Evolutionary conservation across 2,888 invertebrate genomes (phyloP), one percentile per base, ranked within the genome.

Genomic region (Eupithecia pulchellata): DNA sequence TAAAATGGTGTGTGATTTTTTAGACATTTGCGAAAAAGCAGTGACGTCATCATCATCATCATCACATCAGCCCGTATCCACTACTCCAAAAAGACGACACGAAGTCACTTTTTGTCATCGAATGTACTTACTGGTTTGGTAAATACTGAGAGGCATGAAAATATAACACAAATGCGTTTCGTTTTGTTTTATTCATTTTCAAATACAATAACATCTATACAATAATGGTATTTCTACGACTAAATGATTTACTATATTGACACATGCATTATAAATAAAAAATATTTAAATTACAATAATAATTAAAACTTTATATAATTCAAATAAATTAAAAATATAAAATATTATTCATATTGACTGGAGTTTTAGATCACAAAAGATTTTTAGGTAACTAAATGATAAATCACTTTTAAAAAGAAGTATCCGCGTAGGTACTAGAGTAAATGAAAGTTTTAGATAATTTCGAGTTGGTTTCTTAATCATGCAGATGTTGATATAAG

Each of bases 181-280:
- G 84, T 81, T 86, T 85, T 70, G 77, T 90, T 93, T 93, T 92
- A 92, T 93, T 93, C 85, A 88, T 91, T 92, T 92, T 86, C 91
- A 93, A 93, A 89, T 94, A 94, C 93, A 93, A 92, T 94, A 94
- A 94, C 94, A 94, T 94, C 93, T 94, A 94, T 94, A 92, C 94
- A 94, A 91, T 52, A 52, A 52, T 92, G 88, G 89, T 91, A 88
- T 80, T 82, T 84, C 93, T 93, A 93, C 93, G 85, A 84, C 92
- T 94, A 92, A 89, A 90, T 88, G 87, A 87, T 66, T 88, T 78
- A 86, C 86, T 88, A 90, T 89, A 89, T 90, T 89, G 91, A 92
- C 90, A 90, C 91, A 92, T 92, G 90, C 90, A 90, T 85, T 87
- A 82, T 86, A 89, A 84, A 79, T 79, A 82, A 84, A 81, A 81